Evolutionary conservation across 2,888 invertebrate species (phyloP), one percentile per base, ranked within the genome.

Genomic region (Alitta virens): DNA sequence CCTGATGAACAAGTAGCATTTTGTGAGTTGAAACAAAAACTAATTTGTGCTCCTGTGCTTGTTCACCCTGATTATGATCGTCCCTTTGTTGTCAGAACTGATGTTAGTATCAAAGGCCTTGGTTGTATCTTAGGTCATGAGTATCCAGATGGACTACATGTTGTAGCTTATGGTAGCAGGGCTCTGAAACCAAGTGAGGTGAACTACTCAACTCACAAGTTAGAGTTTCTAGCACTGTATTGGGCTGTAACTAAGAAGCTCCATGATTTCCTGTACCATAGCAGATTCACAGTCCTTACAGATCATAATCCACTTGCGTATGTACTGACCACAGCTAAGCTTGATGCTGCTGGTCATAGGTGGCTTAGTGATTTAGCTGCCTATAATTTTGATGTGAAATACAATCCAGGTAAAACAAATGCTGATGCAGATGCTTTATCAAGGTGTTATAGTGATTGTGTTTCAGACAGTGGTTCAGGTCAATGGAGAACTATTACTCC

Each of bases 131-230:
- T 33, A 33, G 33, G 33, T 12, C 65, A 66, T 46, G 65, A 64
- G 2, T 64, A 66, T 49, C 66, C 64, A 7, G 52, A 42, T 1
- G 43, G 61, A 16, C 33, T 14, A 0, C 52, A 24, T 7, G 64
- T 71, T 1, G 38, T 71, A 12, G 59, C 55, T 18, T 71, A 71
- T 56, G 68, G 69, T 21, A 68, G 71, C 49, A 52, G 67, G 24
- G 43, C 54, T 2, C 54, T 71, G 12, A 27, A 62, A 27, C 57
- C 59, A 2, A 27, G 63, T 54, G 71, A 71, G 43, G 51, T 7
- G 23, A 71, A 71, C 42, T 71, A 71, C 52, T 63, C 63, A 43
- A 60, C 56, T n/a, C 63, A 56, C 53, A 68, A 71, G 57, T 49
- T 69, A 9, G 67, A 72, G 38, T 64, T 68, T 7, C 58, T 69